Evolutionary conservation across 2,113 vertebrate species (phyloP), one percentile per base, ranked within the genome.

Genomic region (Saimiri boliviensis): DNA sequence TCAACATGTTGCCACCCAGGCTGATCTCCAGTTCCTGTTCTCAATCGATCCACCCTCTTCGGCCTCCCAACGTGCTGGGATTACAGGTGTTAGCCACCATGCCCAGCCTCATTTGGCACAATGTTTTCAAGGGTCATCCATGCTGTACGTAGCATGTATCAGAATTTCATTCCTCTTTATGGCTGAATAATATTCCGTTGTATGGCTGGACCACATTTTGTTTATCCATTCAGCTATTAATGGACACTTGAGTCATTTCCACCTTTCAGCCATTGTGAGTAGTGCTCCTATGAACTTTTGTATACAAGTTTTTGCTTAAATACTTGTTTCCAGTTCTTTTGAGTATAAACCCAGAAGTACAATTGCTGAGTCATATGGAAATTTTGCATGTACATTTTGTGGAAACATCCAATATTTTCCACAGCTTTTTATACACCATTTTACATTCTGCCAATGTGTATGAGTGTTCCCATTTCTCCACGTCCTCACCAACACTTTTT

Each of bases 391-490:
- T 30, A 30, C 19, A 56, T 37, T 63, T 35, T 63, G 56, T 27
- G 73, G 42, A 25, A 47, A 27, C 73, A 49, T 42, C 73, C 45
- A 47, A 3, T n/a, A 3, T 49, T 58, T 66, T 66, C 45, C 23
- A 9, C 42, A 3, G 23, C 58, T 89, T 74, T 70, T 27, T 13
- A 40, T 40, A 10, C 21, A 47, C 21, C 10, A 13, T 30, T n/a
- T 30, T 37, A 37, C 7, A 10, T 27, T 40, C 6, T 8, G 20
- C 42, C 42, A 5, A 1, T 35, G 2, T 8, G 6, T 2, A 10
- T 5, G 2, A 66, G 35, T 23, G 16, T 66, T 66, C 35, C 19
- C 2, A 5, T 63, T 79, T 63, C 32, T 63, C 56, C 21, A 17
- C 42, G 37, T 37, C 73, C 16, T 79, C 7, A 0, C 88, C 74